These are phyloP conservation scores for Octomys mimax DNA, from an alignment of 2,797 vertebrate species.

Conservation along the genomic window DNA sequence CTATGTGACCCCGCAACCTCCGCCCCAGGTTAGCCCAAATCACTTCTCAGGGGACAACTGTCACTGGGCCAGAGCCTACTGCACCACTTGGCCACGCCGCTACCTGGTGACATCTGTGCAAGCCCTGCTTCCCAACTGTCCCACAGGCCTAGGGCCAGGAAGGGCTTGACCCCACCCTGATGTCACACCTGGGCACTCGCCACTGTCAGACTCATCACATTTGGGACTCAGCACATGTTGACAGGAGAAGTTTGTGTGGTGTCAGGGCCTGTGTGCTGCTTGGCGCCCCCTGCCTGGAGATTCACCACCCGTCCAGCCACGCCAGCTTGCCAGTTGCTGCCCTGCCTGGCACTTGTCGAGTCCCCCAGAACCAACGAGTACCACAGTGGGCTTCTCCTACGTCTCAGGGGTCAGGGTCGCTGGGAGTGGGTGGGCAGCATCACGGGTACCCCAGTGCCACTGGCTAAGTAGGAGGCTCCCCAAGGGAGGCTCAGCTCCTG, in stretches of 20 bases:
- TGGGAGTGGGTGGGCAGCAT: neutral
- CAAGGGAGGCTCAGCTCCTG: accelerated
- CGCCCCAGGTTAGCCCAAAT: neutral
- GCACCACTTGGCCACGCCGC: neutral
- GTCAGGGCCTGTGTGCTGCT: too few species aligned
- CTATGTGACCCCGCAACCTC: accelerated
- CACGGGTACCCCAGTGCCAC: neutral
- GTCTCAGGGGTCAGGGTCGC: neutral
- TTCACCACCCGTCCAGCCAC: neutral
- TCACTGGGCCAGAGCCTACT: neutral
- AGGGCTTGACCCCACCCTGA: too few species aligned
- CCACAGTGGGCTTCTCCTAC: neutral
- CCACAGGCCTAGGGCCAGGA: neutral
- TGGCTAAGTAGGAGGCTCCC: neutral
- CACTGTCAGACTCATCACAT: neutral
- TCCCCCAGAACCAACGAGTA: neutral
- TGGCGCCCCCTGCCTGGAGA: too few species aligned
- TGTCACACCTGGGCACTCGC: neutral
- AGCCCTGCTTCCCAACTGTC: neutral
- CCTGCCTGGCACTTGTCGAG: neutral
- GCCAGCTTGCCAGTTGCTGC: neutral
- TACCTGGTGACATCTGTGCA: neutral
- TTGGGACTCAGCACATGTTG: neutral
- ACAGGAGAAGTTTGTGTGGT: neutral
- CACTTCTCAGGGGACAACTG: neutral